Evolutionary conservation across 2,797 vertebrate species (phyloP).

Genomic region (Hydrolagus colliei): DNA sequence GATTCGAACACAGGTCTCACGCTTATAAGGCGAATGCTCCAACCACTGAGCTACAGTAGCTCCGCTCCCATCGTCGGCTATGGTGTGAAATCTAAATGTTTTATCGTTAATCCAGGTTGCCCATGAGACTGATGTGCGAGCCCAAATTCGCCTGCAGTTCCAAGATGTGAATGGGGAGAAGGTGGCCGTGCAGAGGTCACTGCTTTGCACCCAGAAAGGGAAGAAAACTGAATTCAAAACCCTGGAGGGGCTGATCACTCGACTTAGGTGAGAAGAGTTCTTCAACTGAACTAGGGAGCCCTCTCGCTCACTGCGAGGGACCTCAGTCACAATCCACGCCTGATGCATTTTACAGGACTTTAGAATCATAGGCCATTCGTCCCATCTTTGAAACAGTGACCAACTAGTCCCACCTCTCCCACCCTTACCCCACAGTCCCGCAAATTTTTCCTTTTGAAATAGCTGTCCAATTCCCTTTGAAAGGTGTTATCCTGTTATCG

Average conservation of each 20-base stretch:
- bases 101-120: constrained; percentile 51
- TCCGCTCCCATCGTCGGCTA: no score
- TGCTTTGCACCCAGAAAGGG: constrained; percentile 86
- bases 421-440: no score
- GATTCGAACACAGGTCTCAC: no score
- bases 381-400: no score
- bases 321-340: neutral
- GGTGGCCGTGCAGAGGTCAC: constrained; percentile 79
- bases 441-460: no score
- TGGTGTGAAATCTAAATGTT: neutral
- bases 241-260: constrained; percentile 83
- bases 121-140: constrained; percentile 86
- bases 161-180: constrained; percentile 75
- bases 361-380: neutral
- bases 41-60: no score
- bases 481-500: no score
- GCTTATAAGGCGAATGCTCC: no score
- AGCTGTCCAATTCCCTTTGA: no score
- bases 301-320: neutral
- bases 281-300: neutral
- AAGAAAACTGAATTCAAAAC: constrained; percentile 88
- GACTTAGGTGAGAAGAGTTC: constrained; percentile 65
- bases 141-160: constrained; percentile 86
- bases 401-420: no score
- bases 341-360: neutral